Evolutionary conservation across 2,797 vertebrate species (phyloP), one percentile per base, ranked within the genome.

Genomic region (Hemitrygon akajei): DNA sequence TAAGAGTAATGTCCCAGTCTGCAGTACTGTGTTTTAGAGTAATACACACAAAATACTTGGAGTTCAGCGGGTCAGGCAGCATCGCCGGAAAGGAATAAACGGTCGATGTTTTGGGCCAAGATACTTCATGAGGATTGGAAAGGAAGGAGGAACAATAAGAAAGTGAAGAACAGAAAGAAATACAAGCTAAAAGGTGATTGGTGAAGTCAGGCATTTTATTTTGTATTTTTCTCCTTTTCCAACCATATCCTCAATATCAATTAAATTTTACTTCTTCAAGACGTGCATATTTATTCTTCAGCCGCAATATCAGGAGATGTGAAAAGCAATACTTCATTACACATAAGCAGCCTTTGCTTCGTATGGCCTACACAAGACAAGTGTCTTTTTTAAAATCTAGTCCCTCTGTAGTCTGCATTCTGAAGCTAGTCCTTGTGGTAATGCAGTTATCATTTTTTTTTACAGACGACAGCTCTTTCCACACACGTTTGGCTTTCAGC

Each of bases 361-460:
- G 47, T 47, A 40, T 73, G 20, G 11, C 66, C 69, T 22, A 69
- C 20, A 69, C 14, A n/a, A 20, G 25, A 27, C 73, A n/a, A 7
- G 60, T 66, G 14, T 75, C 40, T 56, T 92, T 73, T 40, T 40
- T 9, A 1, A 93, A 56, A 73, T 56, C 37, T 22, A 27, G 7
- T 10, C 40, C 56, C 25, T 58, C 27, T 56, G 91, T 14, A 76
- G 27, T 69, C 14, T 75, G 40, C 14, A 16, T 93, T 76, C 40
- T 75, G 12, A 95, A 96, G 96, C 96, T 96, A 96, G 96, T 96
- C 96, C 95, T 96, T 96, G 96, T 95, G 95, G 95, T 96, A 95
- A 95, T 96, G 96, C 95, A 96, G 96, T 96, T 96, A 96, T 96
- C 96, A 96, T 94, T 95, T 95, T 95, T 95, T 27, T 40, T 47